These are phyloP conservation scores for Drosophila nannoptera DNA, from an alignment of 1,140 invertebrate species.

Conservation along the genomic window DNA sequence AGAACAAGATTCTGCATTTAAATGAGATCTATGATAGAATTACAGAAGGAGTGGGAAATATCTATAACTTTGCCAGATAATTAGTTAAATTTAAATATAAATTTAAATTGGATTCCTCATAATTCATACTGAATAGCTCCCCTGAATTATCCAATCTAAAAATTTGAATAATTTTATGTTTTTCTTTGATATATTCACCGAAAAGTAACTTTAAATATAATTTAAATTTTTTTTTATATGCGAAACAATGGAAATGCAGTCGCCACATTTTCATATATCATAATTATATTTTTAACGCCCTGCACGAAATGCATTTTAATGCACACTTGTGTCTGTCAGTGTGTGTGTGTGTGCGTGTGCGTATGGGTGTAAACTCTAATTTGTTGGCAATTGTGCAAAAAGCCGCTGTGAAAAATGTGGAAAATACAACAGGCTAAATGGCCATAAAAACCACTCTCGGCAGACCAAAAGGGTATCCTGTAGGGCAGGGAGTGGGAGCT, in stretches of 20 bases:
- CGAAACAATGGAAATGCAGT: constrained; percentile 1
- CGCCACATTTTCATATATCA: constrained; percentile 15
- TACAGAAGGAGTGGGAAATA: too few relatives aligned
- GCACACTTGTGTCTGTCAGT: constrained; percentile 14
- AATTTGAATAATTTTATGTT: too few relatives aligned
- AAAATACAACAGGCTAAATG: constrained; percentile 63
- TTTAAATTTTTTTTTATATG: not conserved
- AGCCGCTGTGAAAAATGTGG: constrained; percentile 8
- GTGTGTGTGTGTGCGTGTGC: not conserved
- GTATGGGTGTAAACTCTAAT: constrained; percentile 38
- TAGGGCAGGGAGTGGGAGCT: too few relatives aligned
- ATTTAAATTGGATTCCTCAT: too few relatives aligned
- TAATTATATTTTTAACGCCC: constrained; percentile 22
- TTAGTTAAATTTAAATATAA: too few relatives aligned
- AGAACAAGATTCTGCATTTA: too few relatives aligned
- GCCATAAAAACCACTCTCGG: constrained; percentile 65
- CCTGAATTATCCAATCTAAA: too few relatives aligned
- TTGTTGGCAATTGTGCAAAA: constrained; percentile 58
- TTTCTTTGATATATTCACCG: too few relatives aligned
- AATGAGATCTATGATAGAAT: too few relatives aligned
- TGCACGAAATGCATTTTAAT: constrained; percentile 35
- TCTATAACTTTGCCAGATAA: too few relatives aligned
- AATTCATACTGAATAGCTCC: too few relatives aligned
- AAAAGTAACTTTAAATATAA: not conserved
- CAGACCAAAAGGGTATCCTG: constrained; percentile 2